Evolutionary conservation across 2,797 vertebrate species (phyloP).

Genomic region (Tiaroga cobitis): DNA sequence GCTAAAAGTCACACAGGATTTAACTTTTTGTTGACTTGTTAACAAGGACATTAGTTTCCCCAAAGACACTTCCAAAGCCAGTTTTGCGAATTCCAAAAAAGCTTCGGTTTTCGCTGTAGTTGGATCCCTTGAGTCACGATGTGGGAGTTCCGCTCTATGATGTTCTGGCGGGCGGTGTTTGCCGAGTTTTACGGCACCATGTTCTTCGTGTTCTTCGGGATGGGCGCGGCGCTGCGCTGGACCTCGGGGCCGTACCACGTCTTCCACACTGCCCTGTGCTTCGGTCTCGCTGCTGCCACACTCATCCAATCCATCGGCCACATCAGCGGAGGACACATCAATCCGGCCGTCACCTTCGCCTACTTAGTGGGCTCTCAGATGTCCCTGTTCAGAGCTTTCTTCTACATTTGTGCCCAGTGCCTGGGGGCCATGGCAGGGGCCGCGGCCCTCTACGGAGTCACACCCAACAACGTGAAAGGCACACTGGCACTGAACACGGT

Average conservation of each 20-base stretch:
- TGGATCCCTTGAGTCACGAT: slow-evolving; percentile 74
- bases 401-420: slow-evolving; percentile 89
- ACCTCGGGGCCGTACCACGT: slow-evolving; percentile 84
- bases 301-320: slow-evolving; percentile 90
- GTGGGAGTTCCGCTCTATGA: slow-evolving; percentile 94
- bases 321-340: slow-evolving; percentile 92
- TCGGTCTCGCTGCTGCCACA: slow-evolving; percentile 89
- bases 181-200: slow-evolving; percentile 95
- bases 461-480: slow-evolving; percentile 86
- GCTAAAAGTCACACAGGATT: slow-evolving; percentile 12
- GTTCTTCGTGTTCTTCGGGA: slow-evolving; percentile 92
- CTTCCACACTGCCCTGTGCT: slow-evolving; percentile 88
- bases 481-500: slow-evolving; percentile 90
- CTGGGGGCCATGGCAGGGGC: slow-evolving; percentile 90
- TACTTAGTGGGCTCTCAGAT: slow-evolving; percentile 91
- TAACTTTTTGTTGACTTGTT: not conserved
- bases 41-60: not conserved
- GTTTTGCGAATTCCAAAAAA: slow-evolving; percentile 49
- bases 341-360: slow-evolving; percentile 92
- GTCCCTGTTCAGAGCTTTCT: slow-evolving; percentile 88
- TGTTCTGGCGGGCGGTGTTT: slow-evolving; percentile 94
- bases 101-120: slow-evolving; percentile 42
- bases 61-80: slow-evolving; percentile 17
- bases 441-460: slow-evolving; percentile 89
- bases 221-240: slow-evolving; percentile 91